Evolutionary conservation across 2,113 vertebrate genomes (phyloP).

Genomic region (Gnathonemus echidnorhynchus): DNA sequence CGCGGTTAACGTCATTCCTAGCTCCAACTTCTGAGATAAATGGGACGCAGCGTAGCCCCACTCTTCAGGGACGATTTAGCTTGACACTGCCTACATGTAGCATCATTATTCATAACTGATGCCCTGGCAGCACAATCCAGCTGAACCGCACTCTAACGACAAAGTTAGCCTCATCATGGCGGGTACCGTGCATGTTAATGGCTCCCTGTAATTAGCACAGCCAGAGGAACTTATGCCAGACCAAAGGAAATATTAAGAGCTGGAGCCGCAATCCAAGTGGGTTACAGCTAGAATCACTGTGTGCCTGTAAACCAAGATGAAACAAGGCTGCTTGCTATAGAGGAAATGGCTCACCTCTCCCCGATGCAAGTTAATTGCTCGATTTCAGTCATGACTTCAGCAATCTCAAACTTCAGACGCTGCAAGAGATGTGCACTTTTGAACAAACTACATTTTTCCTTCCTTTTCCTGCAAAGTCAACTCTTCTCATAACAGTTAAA

Average conservation of each 20-base stretch:
- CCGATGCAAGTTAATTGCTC: conserved; percentile 89
- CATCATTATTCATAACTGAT: not conserved
- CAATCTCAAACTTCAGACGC: conserved; percentile 95
- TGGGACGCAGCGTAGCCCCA: not conserved
- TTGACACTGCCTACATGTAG: not conserved
- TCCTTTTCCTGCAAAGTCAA: not conserved
- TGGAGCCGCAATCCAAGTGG: not conserved
- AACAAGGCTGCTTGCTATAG: not conserved
- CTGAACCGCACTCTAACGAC: not conserved
- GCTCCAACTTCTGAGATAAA: not conserved
- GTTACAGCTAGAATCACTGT: not conserved
- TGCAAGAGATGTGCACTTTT: conserved; percentile 48
- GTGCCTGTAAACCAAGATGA: not conserved
- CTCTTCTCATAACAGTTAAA: not conserved
- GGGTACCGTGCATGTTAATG: not conserved
- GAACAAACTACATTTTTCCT: not conserved
- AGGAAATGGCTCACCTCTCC: conserved; percentile 70
- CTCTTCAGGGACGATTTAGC: not conserved
- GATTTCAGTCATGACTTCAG: conserved; percentile 97
- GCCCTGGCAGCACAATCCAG: not conserved
- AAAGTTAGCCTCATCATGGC: too few species aligned
- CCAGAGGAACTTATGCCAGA: not conserved
- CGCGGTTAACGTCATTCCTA: not conserved
- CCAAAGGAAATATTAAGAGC: not conserved
- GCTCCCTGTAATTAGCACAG: not conserved